Base-by-base conservation (phyloP, 2,797 vertebrate species). In the Micromesistius poutassou region DNA sequence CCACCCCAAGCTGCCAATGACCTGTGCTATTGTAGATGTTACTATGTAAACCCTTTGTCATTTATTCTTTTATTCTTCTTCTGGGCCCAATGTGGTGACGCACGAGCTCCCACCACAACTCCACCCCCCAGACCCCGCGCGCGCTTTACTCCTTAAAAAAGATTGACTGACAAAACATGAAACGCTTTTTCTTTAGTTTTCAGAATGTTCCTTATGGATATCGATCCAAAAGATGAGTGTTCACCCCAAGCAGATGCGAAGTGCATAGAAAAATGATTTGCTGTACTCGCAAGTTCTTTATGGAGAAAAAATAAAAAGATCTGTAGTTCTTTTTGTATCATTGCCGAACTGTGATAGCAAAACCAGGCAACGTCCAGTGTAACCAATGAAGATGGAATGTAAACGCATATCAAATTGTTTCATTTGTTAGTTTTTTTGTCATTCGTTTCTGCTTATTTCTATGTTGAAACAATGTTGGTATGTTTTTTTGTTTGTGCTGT, bases 11-110 rank as follows among this genome's bases (percentile, higher is more conserved):
- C 94, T 89, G 89, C 92, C 90, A 91, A 94, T 93, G 79, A 94
- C 94, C 95, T 94, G 95, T 96, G 96, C 96, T 97, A 97, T 95
- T 90, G 96, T 97, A 95, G 96, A 96, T 91, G 94, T 96, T 95
- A 94, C 95, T 96, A 94, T 96, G 95, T 97, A 95, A 94, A 82
- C 95, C 94, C 93, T 84, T 95, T 84, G 95, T 96, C 93, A 95
- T 95, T 95, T 91, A 91, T 95, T 96, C 1, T 30, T 31, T 19
- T 71, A 14, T 1, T 71, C 30, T 30, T 71, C 30, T 71, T 71
- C 30, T 71, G 30, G 70, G 96, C 97, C 96, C 88, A 92, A 96
- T 96, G 96, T 95, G 96, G 96, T 98, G 95, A 95, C 91, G 95
- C 96, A 97, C 95, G 95, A 83, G 94, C 96, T 68, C 62, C 22